These are phyloP conservation scores for Eudemis profundana DNA, from an alignment of 2,888 invertebrate genomes.

Conservation along the genomic window DNA sequence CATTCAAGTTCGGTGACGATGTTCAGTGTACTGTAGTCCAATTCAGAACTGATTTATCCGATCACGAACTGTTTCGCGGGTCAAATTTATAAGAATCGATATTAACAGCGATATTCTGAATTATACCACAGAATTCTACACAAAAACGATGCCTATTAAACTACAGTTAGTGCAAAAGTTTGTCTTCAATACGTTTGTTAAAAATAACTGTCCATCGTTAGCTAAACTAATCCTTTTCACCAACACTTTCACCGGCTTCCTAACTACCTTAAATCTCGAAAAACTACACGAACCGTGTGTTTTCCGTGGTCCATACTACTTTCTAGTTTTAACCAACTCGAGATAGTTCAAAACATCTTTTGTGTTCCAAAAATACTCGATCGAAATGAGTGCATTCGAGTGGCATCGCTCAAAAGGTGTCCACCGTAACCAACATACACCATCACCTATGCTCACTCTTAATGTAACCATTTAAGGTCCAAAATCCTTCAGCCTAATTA, in stretches of 20 bases:
- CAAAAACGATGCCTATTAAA: slow-evolving; percentile 17
- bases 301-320: not conserved
- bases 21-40: too few relatives aligned
- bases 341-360: slow-evolving; percentile 27
- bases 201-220: not conserved
- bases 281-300: not conserved
- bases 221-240: not conserved
- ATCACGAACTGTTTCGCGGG: too few relatives aligned
- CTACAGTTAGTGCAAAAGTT: not conserved
- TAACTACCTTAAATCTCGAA: not conserved
- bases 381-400: slow-evolving; percentile 56
- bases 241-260: slow-evolving; percentile 15
- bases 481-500: not conserved
- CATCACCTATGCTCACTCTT: not conserved
- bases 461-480: not conserved
- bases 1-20: too few relatives aligned
- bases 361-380: slow-evolving; percentile 41
- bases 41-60: too few relatives aligned
- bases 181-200: not conserved
- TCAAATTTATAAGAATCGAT: too few relatives aligned
- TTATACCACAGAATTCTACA: not conserved
- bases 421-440: slow-evolving; percentile 19
- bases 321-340: not conserved
- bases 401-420: slow-evolving; percentile 46
- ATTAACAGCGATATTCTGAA: too few relatives aligned